Conservation (phyloP, 2,888 invertebrate species). For the Diabrotica balteata region DNA sequence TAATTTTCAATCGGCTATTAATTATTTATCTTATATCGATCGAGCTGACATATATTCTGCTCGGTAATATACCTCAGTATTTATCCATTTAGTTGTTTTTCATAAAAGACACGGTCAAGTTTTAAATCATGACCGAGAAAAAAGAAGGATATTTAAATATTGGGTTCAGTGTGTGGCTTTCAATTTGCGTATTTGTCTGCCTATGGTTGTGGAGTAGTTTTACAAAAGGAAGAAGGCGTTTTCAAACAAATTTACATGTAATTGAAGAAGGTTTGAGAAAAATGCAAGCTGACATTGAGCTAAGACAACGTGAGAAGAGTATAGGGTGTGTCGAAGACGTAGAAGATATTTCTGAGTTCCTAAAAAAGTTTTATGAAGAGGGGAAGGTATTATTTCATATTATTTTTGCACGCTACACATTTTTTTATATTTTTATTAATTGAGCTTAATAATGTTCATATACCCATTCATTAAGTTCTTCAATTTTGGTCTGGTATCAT, state of each 20-base stretch:
- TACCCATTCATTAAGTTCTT: too few relatives aligned
- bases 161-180: constrained; percentile 48
- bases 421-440: constrained; percentile 1
- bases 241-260: constrained; percentile 53
- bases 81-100: constrained; percentile 1
- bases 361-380: constrained; percentile 33
- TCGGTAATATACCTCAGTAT: background rate
- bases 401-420: constrained; percentile 6
- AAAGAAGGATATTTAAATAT: constrained; percentile 34
- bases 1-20: constrained; percentile 1
- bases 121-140: background rate
- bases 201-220: constrained; percentile 53
- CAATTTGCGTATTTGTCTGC: constrained; percentile 50
- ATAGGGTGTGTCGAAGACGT: constrained; percentile 44
- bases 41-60: constrained; percentile 1
- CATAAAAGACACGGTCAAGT: background rate
- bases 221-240: constrained; percentile 50
- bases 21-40: constrained; percentile 8
- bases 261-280: constrained; percentile 55
- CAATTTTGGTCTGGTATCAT: background rate
- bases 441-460: too few relatives aligned
- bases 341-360: constrained; percentile 41
- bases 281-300: constrained; percentile 53
- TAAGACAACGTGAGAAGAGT: constrained; percentile 45
- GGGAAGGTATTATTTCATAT: constrained; percentile 14